Base-by-base conservation (phyloP, 2,113 vertebrate genomes). In the Campylomormyrus tamandua region DNA sequence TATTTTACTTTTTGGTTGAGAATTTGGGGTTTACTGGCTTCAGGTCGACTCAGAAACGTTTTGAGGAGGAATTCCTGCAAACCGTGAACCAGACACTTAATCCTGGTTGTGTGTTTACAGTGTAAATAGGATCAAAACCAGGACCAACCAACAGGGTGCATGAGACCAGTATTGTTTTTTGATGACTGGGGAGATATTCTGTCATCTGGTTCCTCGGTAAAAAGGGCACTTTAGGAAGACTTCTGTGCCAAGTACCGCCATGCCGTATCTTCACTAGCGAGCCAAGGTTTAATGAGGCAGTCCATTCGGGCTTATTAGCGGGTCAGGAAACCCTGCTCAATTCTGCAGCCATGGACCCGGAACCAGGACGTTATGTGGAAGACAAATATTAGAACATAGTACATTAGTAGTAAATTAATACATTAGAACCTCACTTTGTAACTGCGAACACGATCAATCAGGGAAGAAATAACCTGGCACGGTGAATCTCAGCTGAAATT, bases 51-150 rank as follows among this genome's bases (percentile, higher is more conserved):
- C 19, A 9, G 8, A 46, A 46, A 7, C 45, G 1, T 21, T 11
- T 84, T n/a, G 9, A 48, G 8, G 83, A 10, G 45, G 17, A 48
- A n/a, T 46, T 11, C 17, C 83, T 48, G 56, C 24, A 70, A 21
- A 21, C 19, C 24, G 39, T 87, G 50, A 87, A 87, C 5, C 48
- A 31, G 88, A 89, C 45, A 48, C 87, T 46, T 70, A 45, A n/a
- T 74, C 62, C 62, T 89, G 88, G 42, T 70, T 80, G 70, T 52
- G 62, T 53, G 66, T 89, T 88, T 88, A 87, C 87, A 88, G 19
- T 62, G 52, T 58, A 62, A 66, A 66, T 31, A 42, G 87, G 17
- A 45, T n/a, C 42, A 35, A 80, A 83, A 53, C 77, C 74, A 45
- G 88, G 9, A 83, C 50, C 9, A 56, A 70, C 13, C 50, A 83